phyloP scores from a whole-genome alignment of 2,888 invertebrate species.

The Scaptomyza tumidula region DNA sequence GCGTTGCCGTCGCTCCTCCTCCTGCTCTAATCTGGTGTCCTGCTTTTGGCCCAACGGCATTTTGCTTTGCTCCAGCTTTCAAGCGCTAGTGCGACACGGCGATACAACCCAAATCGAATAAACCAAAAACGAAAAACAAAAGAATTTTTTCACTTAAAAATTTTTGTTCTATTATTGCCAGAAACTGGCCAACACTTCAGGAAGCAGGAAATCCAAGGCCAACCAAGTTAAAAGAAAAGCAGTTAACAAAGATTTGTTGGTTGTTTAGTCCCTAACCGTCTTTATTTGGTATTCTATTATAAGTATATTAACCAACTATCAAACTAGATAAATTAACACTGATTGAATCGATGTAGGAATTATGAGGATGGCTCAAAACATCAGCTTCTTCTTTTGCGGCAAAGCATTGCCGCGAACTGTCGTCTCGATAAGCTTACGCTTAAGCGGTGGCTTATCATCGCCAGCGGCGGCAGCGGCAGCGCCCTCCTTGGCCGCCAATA shows the following conservation, averaged over 20 bases:
- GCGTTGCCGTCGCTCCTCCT: constrained; percentile 56
- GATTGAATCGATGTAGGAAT: neutral
- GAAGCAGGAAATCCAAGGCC: constrained; percentile 26
- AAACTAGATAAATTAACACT: constrained; percentile 34
- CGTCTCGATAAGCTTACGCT: constrained; percentile 88
- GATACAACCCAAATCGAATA: neutral
- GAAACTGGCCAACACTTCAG: neutral
- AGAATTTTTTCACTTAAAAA: constrained; percentile 27
- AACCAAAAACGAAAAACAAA: neutral
- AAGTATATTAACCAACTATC: too few species aligned
- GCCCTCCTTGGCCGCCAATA: constrained; percentile 68
- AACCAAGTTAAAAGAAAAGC: constrained; percentile 4
- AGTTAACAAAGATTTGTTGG: too few species aligned
- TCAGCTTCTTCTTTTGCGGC: constrained; percentile 85
- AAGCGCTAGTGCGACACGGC: neutral
- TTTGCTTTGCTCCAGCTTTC: neutral
- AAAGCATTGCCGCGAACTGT: constrained; percentile 87
- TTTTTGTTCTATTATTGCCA: constrained; percentile 29
- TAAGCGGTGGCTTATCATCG: constrained; percentile 86
- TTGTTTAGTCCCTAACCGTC: too few species aligned
- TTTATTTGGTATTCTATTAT: neutral
- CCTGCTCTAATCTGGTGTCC: constrained; percentile 13
- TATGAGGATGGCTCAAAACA: constrained; percentile 84
- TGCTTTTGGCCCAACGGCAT: constrained; percentile 38
- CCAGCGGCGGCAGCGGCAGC: constrained; percentile 45